Evolutionary conservation across 2,797 vertebrate species (phyloP).

Genomic region (Todus mexicanus): DNA sequence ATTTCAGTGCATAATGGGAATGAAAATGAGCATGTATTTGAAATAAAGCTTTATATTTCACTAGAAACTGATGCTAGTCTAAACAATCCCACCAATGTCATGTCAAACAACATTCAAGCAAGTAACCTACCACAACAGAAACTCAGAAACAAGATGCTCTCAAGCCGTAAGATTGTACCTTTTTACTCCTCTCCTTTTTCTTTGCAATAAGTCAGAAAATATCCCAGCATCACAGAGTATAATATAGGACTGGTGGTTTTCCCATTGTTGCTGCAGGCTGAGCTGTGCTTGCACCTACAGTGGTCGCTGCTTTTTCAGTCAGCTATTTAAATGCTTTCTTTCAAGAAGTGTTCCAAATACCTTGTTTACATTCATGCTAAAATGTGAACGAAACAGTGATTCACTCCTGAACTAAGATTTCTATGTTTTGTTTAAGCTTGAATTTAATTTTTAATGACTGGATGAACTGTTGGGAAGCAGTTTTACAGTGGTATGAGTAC

Average conservation of each 20-base stretch:
- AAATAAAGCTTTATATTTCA: not conserved
- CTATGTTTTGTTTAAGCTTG: not conserved
- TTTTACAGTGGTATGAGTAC: not conserved
- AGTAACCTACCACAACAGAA: not conserved
- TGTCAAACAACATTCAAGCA: not conserved
- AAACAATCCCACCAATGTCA: not conserved
- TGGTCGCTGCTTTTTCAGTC: not conserved
- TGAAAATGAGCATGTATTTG: not conserved
- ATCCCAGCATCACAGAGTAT: not conserved
- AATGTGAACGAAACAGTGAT: not conserved
- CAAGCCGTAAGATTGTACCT: fast-evolving
- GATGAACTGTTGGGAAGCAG: not conserved
- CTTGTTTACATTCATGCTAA: not conserved
- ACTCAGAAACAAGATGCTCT: not conserved
- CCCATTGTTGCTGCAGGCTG: not conserved
- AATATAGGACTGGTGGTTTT: not conserved
- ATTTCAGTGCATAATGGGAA: not conserved
- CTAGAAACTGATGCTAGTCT: not conserved
- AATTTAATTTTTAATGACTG: not conserved
- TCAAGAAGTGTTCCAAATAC: not conserved
- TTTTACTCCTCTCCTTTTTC: not conserved
- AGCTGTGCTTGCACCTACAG: not conserved
- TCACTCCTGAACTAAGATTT: not conserved
- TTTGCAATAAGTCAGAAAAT: not conserved
- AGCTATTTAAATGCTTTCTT: not conserved